These are phyloP conservation scores for Galeruca laticollis DNA, from an alignment of 2,888 invertebrate species.

Conservation along the genomic window DNA sequence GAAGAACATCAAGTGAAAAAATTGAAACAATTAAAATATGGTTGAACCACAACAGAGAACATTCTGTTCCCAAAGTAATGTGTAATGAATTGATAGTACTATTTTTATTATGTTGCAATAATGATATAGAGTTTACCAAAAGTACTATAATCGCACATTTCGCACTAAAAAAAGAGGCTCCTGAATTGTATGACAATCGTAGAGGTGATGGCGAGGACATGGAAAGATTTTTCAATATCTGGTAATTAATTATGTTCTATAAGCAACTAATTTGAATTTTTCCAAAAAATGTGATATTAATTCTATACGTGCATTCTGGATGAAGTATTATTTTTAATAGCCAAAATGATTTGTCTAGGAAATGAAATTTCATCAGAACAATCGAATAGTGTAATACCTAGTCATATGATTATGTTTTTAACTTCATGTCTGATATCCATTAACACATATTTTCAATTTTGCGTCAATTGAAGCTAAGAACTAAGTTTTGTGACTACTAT, in stretches of 20 bases:
- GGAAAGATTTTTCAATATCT: constrained; percentile 26
- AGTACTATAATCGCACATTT: constrained; percentile 75
- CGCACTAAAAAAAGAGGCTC: constrained; percentile 70
- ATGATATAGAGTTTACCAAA: constrained; percentile 71
- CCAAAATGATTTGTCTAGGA: too few species aligned
- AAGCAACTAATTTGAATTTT: too few species aligned
- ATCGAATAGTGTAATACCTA: too few species aligned
- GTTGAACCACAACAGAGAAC: constrained; percentile 53
- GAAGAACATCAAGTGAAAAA: constrained; percentile 38
- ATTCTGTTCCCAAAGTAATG: constrained; percentile 58
- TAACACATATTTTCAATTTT: too few species aligned
- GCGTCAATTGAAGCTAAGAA: too few species aligned
- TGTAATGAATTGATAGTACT: constrained; percentile 74
- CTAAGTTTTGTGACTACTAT: too few species aligned
- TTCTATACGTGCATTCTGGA: too few species aligned
- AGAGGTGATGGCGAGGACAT: constrained; percentile 58
- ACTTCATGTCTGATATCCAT: too few species aligned
- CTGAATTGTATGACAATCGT: constrained; percentile 75
- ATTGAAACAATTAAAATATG: constrained; percentile 47
- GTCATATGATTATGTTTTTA: too few species aligned
- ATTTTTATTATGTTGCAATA: constrained; percentile 76
- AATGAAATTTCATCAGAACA: too few species aligned
- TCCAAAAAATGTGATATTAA: too few species aligned
- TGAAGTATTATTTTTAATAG: too few species aligned
- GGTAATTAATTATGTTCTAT: constrained; percentile 26